Evolutionary conservation across 2,113 vertebrate genomes (phyloP).

Genomic region (Gallinago paraguaiae): DNA sequence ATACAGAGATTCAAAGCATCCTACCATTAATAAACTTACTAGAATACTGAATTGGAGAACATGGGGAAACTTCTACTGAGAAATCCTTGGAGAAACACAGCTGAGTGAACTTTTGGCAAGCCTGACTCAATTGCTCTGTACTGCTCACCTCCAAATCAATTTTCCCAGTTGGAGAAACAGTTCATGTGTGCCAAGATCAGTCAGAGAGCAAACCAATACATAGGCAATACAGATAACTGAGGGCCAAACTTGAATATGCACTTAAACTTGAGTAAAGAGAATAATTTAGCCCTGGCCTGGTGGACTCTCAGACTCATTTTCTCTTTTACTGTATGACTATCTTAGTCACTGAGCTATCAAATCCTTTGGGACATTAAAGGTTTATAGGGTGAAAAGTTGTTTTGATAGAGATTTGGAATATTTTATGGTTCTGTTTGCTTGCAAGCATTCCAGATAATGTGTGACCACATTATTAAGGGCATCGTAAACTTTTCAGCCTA

Average conservation of each 20-base stretch:
- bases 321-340: not conserved
- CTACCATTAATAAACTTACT: not conserved
- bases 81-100: not conserved
- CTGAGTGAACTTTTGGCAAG: not conserved
- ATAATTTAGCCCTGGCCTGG: not conserved
- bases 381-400: not conserved
- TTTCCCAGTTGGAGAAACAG: not conserved
- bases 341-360: not conserved
- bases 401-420: not conserved
- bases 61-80: not conserved
- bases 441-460: not conserved
- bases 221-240: not conserved
- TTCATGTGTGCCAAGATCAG: not conserved
- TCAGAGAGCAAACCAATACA: not conserved
- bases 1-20: not conserved
- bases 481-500: not conserved
- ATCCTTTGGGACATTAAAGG: not conserved
- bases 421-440: not conserved
- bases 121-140: not conserved
- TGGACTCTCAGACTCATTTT: not conserved
- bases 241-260: not conserved
- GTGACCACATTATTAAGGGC: not conserved
- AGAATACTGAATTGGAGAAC: not conserved
- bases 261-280: not conserved
- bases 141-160: not conserved